Percentiles rank a stretch among this genome's conserved stretches.
Evolutionary conservation across 37 sponge, comb jelly and placozoan genomes (phyloP).

Genomic region (Spongia lamella): DNA sequence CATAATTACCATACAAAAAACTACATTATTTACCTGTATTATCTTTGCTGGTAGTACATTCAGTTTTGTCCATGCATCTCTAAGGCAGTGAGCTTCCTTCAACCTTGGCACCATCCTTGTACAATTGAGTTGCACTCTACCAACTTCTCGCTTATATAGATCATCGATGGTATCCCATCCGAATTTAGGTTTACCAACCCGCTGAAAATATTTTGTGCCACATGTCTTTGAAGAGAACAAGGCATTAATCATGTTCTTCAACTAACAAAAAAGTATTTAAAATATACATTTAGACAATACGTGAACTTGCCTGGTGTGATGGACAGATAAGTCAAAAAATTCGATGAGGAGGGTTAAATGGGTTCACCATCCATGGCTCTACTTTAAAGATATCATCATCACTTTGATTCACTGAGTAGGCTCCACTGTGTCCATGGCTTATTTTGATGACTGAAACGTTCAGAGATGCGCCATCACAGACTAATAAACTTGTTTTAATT

Average conservation of each 20-base stretch:
- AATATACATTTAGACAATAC: neutral
- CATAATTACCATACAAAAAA: neutral
- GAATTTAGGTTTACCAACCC: constrained; percentile 3
- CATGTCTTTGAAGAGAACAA: constrained; percentile 5
- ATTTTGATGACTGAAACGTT: constrained; percentile 16
- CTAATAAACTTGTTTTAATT: constrained; percentile 11
- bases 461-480: constrained; percentile 33
- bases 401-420: no score
- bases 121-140: neutral
- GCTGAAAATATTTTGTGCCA: constrained; percentile 9
- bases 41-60: constrained; percentile 42
- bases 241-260: constrained; percentile 33
- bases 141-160: neutral
- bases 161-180: constrained; percentile 16
- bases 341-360: constrained; percentile 10
- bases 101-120: constrained; percentile 18
- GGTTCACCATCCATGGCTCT: constrained; percentile 17
- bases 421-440: neutral
- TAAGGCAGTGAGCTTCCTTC: constrained; percentile 9
- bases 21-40: constrained; percentile 47
- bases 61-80: constrained; percentile 18
- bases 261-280: neutral
- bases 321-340: constrained; percentile 13
- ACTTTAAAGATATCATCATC: neutral
- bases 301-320: constrained; percentile 17